phyloP scores from a whole-genome alignment of 2,113 vertebrate genomes.

The Pterophyllum scalare region DNA sequence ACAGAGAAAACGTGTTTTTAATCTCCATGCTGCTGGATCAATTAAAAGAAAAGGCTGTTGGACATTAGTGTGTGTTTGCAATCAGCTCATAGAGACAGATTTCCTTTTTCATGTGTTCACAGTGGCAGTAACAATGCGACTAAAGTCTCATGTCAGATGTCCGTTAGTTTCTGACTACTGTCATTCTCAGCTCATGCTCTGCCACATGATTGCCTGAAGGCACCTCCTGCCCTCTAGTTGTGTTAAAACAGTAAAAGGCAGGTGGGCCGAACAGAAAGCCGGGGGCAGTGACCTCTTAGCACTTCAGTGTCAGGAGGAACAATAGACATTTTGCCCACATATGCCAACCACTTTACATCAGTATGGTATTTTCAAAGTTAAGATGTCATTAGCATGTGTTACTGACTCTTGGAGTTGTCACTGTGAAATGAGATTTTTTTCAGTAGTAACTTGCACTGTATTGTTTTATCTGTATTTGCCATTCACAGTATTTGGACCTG shows the following conservation, averaged over 20 bases:
- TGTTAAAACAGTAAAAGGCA: slow-evolving; percentile 42
- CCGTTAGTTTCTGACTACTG: slow-evolving; percentile 7
- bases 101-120: background rate
- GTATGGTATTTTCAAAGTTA: background rate
- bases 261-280: slow-evolving; percentile 38
- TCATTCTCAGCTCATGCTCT: slow-evolving; percentile 33
- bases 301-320: slow-evolving; percentile 7
- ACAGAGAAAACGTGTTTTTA: background rate
- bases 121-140: background rate
- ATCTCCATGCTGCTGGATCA: background rate
- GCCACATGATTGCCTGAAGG: slow-evolving; percentile 38
- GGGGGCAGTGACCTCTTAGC: slow-evolving; percentile 21
- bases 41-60: background rate
- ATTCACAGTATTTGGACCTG: background rate
- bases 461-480: background rate
- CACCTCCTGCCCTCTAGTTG: slow-evolving; percentile 43
- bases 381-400: background rate
- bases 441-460: background rate
- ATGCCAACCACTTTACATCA: background rate
- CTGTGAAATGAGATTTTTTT: background rate
- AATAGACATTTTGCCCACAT: background rate
- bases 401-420: background rate
- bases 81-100: background rate
- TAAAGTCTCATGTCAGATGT: slow-evolving; percentile 13
- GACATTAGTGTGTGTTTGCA: background rate